Conservation (phyloP, 2,888 invertebrate genomes). For the Lasioglossum figueresi region DNA sequence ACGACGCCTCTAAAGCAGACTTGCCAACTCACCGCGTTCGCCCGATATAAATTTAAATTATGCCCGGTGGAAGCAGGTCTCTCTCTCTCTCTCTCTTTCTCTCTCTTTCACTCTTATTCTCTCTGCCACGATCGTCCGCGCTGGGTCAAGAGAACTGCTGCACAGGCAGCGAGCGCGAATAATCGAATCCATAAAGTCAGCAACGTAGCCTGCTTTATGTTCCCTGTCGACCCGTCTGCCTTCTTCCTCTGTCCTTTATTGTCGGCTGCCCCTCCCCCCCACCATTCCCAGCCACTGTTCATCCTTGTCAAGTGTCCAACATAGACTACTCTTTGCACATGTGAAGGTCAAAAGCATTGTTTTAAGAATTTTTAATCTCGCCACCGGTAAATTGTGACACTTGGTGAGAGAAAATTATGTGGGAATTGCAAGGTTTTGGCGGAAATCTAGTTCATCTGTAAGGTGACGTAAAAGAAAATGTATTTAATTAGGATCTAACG, state of each 20-base stretch:
- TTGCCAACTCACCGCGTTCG: constrained; percentile 55
- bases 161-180: constrained; percentile 67
- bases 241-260: not conserved
- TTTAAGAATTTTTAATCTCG: too few relatives aligned
- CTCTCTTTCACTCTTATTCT: not conserved
- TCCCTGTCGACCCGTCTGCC: constrained; percentile 32
- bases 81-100: constrained; percentile 1
- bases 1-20: constrained; percentile 50
- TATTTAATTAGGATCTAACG: too few relatives aligned
- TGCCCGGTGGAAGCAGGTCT: constrained; percentile 35
- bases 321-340: too few relatives aligned
- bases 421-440: too few relatives aligned
- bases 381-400: too few relatives aligned
- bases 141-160: constrained; percentile 61
- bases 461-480: too few relatives aligned
- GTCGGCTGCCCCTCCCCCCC: not conserved
- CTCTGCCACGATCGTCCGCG: constrained; percentile 36
- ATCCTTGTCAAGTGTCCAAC: not conserved
- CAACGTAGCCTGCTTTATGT: constrained; percentile 66
- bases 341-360: too few relatives aligned
- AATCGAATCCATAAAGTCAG: constrained; percentile 74
- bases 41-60: constrained; percentile 72
- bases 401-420: not conserved
- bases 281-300: not conserved
- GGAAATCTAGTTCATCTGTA: too few relatives aligned